Percentiles rank a stretch among this genome's conserved stretches.
phyloP scores from a whole-genome alignment of 2,888 invertebrate species.

The Scelioninae gen. 2 region DNA sequence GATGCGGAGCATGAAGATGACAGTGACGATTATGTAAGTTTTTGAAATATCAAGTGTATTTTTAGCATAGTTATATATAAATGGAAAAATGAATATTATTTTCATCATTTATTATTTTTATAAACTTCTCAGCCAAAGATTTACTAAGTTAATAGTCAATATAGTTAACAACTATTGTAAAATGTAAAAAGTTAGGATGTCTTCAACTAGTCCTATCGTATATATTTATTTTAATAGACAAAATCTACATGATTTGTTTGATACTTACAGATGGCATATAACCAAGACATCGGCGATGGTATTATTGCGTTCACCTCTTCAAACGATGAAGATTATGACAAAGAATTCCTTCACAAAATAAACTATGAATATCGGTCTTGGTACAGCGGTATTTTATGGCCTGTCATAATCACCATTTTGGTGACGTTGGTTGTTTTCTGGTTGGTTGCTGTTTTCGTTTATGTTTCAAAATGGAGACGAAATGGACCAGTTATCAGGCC shows the following conservation, averaged over 20 bases:
- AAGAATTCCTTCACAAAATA: conserved; percentile 59
- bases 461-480: conserved; percentile 67
- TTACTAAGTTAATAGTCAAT: no score
- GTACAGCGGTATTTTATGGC: conserved; percentile 68
- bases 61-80: conserved; percentile 3
- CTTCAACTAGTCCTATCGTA: neutral
- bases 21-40: conserved; percentile 34
- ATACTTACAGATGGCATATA: conserved; percentile 27
- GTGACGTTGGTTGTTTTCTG: conserved; percentile 65
- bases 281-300: conserved; percentile 57
- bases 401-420: conserved; percentile 65
- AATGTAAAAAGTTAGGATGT: no score
- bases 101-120: no score
- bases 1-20: conserved; percentile 44
- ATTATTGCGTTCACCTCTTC: conserved; percentile 66
- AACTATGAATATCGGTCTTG: conserved; percentile 63
- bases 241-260: no score
- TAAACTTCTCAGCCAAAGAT: no score
- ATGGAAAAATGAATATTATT: neutral
- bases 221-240: no score
- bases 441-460: conserved; percentile 64
- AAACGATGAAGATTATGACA: conserved; percentile 66
- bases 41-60: conserved; percentile 23
- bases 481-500: conserved; percentile 72
- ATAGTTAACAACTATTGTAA: no score